Conservation (phyloP, 2,113 vertebrate genomes). For the Trogon melanurus region DNA sequence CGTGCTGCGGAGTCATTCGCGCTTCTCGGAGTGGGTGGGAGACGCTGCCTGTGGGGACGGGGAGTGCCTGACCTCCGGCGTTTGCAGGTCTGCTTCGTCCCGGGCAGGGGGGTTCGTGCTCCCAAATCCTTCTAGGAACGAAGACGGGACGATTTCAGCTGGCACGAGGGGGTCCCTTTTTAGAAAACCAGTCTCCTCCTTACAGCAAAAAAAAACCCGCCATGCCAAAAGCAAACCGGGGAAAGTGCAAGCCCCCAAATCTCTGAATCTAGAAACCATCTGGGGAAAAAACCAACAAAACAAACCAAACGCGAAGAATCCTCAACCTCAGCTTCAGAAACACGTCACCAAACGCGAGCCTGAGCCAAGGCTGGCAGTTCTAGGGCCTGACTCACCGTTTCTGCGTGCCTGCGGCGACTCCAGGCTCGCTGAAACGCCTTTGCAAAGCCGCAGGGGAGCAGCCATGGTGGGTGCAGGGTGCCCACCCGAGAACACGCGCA, state of each 20-base stretch:
- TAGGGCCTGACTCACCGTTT: not conserved
- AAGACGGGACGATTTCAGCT: not conserved
- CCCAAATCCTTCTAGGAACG: not conserved
- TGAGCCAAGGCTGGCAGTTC: not conserved
- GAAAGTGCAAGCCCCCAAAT: not conserved
- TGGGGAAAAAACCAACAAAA: not conserved
- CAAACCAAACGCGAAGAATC: too few species aligned
- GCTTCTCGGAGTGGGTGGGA: not conserved
- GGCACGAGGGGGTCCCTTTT: fast-evolving
- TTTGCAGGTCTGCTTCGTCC: not conserved
- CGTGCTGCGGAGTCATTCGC: not conserved
- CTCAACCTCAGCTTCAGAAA: not conserved
- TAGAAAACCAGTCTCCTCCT: not conserved
- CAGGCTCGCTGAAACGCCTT: not conserved
- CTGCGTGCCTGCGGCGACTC: too few species aligned
- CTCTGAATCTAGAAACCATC: not conserved
- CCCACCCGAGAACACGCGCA: not conserved
- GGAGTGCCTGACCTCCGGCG: fast-evolving
- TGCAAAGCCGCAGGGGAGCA: not conserved
- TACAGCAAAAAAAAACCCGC: not conserved
- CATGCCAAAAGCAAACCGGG: not conserved
- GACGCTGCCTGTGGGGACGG: too few species aligned
- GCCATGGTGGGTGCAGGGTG: too few species aligned
- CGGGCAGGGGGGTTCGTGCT: not conserved
- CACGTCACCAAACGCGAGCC: not conserved